phyloP scores from a whole-genome alignment of 2,113 vertebrate species.

The Periophthalmus modestus region DNA sequence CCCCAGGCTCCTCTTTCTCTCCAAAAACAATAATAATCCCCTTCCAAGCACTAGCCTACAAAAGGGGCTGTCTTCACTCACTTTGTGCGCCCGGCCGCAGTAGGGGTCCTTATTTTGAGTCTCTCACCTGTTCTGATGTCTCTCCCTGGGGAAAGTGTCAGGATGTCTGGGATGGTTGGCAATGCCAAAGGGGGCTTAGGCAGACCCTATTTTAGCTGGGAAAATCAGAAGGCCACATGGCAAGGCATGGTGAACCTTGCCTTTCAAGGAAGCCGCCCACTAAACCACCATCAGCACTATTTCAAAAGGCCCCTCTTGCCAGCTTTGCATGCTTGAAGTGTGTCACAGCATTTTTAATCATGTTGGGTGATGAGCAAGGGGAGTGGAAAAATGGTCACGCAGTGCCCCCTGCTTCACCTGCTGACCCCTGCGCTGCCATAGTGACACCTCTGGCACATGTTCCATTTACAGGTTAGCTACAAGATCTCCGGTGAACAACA shows the following conservation, averaged over 20 bases:
- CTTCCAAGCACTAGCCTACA: slow-evolving; percentile 71
- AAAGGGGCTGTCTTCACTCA: slow-evolving; percentile 81
- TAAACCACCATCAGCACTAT: slow-evolving; percentile 79
- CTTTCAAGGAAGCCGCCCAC: slow-evolving; percentile 78
- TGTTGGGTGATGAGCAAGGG: slow-evolving; percentile 67
- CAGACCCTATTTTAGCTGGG: slow-evolving; percentile 82
- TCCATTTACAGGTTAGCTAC: slow-evolving; percentile 66
- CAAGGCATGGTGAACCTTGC: slow-evolving; percentile 75
- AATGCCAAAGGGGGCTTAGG: slow-evolving; percentile 81
- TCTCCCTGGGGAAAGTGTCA: slow-evolving; percentile 82
- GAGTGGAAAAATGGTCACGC: slow-evolving; percentile 65
- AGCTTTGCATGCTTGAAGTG: slow-evolving; percentile 69
- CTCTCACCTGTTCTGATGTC: slow-evolving; percentile 82
- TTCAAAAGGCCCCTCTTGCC: slow-evolving; percentile 72
- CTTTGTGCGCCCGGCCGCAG: slow-evolving; percentile 67
- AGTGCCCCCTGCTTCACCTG: slow-evolving; percentile 38
- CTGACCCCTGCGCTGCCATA: slow-evolving; percentile 50
- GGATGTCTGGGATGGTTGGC: slow-evolving; percentile 84
- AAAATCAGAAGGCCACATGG: slow-evolving; percentile 81
- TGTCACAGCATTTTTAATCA: slow-evolving; percentile 75
- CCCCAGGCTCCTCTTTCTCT: slow-evolving; percentile 80
- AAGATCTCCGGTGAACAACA: slow-evolving; percentile 39
- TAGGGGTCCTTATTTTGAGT: slow-evolving; percentile 78
- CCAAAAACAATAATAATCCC: slow-evolving; percentile 84
- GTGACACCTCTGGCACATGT: slow-evolving; percentile 51